These are phyloP conservation scores for Bombus confusus DNA, from an alignment of 1,140 invertebrate genomes.

Conservation along the genomic window DNA sequence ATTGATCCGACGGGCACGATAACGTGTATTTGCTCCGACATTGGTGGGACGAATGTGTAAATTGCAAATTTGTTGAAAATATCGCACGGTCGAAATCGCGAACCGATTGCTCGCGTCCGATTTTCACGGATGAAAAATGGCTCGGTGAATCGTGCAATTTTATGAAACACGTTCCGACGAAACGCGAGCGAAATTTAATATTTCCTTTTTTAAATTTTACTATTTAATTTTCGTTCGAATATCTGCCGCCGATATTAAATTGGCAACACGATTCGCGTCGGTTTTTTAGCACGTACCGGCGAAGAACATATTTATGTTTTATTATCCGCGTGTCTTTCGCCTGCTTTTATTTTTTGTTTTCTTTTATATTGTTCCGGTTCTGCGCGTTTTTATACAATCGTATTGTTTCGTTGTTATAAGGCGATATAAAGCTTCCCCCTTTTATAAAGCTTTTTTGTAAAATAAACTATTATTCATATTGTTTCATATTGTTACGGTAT, in stretches of 20 bases:
- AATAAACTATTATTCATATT: too few relatives aligned
- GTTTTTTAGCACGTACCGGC: neutral
- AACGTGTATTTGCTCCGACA: conserved; percentile 20
- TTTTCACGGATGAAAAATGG: conserved; percentile 10
- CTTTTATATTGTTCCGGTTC: too few relatives aligned
- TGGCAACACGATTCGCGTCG: neutral
- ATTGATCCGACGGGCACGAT: conserved; percentile 7
- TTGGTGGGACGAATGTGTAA: neutral
- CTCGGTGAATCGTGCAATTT: neutral
- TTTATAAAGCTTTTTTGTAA: neutral
- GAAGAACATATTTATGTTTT: neutral
- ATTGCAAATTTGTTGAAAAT: conserved; percentile 45
- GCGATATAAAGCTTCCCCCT: neutral
- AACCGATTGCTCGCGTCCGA: neutral
- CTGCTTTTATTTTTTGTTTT: neutral
- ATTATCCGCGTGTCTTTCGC: neutral
- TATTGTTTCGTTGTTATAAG: neutral
- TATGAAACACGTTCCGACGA: neutral
- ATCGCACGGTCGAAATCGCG: neutral
- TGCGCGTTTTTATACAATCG: neutral
- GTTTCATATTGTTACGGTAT: too few relatives aligned
- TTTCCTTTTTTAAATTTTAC: conserved; percentile 3
- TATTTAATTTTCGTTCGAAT: neutral
- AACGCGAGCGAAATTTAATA: conserved; percentile 10
- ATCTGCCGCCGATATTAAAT: neutral